Evolutionary conservation across 2,797 vertebrate species (phyloP).

Genomic region (Tachyglossus aculeatus): DNA sequence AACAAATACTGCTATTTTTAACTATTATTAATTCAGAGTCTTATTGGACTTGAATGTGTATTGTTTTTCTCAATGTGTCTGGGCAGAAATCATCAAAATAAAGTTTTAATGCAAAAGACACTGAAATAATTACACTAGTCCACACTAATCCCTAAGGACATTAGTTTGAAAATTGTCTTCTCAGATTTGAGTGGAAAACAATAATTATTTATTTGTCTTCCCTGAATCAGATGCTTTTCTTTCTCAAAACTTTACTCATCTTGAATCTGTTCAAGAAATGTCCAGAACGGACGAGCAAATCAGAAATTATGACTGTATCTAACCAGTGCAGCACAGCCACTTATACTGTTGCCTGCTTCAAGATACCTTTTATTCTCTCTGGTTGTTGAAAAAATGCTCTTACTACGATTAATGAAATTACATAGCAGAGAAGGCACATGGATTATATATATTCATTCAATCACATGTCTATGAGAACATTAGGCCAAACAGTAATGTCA

Average conservation of each 20-base stretch:
- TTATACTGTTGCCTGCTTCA: too few relatives aligned
- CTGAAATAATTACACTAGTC: constrained; percentile 3
- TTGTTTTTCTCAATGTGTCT: constrained; percentile 22
- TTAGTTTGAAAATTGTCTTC: constrained; percentile 38
- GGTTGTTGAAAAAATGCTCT: too few relatives aligned
- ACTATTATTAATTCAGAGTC: constrained; percentile 44
- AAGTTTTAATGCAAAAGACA: constrained; percentile 13
- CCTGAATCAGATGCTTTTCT: constrained; percentile 26
- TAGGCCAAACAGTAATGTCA: too few relatives aligned
- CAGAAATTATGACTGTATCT: too few relatives aligned
- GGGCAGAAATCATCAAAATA: constrained; percentile 23
- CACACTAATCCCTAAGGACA: constrained; percentile 20
- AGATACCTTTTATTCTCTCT: too few relatives aligned
- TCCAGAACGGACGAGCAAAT: background rate
- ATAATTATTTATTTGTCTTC: background rate
- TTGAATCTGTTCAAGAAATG: background rate
- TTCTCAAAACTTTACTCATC: constrained; percentile 8
- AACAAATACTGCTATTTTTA: too few relatives aligned
- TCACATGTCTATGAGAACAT: too few relatives aligned
- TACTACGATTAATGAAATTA: too few relatives aligned
- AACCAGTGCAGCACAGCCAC: background rate
- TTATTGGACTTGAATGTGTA: constrained; percentile 36
- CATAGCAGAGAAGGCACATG: too few relatives aligned
- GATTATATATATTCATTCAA: too few relatives aligned
- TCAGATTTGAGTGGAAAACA: background rate